Percentiles rank a stretch among this genome's conserved stretches.
These are phyloP conservation scores for Rhizoglyphus robini DNA, from an alignment of 1,140 invertebrate genomes.

Conservation along the genomic window DNA sequence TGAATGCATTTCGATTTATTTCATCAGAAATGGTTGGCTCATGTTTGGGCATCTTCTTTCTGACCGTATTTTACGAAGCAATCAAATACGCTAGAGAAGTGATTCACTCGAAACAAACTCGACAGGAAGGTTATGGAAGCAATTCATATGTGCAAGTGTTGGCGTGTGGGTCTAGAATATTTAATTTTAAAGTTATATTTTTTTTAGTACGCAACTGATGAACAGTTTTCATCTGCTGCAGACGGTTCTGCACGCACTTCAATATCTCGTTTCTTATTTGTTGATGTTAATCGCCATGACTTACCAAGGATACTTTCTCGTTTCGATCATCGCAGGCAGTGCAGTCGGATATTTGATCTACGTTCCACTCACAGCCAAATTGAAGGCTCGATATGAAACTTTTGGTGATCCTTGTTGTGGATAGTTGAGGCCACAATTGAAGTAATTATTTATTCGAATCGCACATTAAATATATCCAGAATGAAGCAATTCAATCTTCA, in stretches of 20 bases:
- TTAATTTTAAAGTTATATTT: no score
- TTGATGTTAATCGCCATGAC: slow-evolving; percentile 44
- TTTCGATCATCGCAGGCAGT: slow-evolving; percentile 37
- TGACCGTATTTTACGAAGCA: background rate
- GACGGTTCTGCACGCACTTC: slow-evolving; percentile 63
- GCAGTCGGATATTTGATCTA: slow-evolving; percentile 39
- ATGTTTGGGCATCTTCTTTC: background rate
- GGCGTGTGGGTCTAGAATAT: no score
- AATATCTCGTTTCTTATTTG: slow-evolving; percentile 38
- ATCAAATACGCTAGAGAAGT: background rate
- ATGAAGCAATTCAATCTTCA: no score
- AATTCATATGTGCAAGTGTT: background rate
- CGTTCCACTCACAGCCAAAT: background rate
- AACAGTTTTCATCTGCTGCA: slow-evolving; percentile 54
- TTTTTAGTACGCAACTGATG: no score
- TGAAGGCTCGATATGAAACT: background rate
- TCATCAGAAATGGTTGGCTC: background rate
- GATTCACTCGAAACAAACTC: background rate
- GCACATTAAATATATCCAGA: no score
- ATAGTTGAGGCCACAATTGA: no score
- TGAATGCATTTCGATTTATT: no score
- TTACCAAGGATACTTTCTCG: slow-evolving; percentile 39
- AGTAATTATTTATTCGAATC: no score
- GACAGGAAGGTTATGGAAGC: background rate
- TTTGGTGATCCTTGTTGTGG: slow-evolving; percentile 9